phyloP scores from a whole-genome alignment of 2,797 vertebrate genomes.

The Spea hammondii region DNA sequence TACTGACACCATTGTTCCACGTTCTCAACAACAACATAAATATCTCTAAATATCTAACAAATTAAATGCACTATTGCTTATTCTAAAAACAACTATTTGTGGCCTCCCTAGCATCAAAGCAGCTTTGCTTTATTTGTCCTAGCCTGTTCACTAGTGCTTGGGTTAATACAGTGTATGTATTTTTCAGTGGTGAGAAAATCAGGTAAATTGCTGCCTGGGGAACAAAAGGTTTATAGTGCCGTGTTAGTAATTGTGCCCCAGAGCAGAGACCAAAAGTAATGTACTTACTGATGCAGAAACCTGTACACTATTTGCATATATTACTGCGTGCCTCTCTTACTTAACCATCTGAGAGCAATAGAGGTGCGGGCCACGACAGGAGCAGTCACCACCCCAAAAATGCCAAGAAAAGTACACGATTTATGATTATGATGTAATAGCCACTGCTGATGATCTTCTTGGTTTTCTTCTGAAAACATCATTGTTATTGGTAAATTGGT shows the following conservation, averaged over 20 bases:
- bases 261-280: no score
- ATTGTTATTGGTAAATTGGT: no score
- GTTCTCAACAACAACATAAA: conserved; percentile 70
- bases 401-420: no score
- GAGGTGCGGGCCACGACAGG: no score
- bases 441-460: no score
- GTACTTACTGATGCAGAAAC: no score
- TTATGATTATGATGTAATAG: no score
- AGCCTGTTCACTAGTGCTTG: neutral
- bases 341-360: no score
- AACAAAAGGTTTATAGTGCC: neutral
- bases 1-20: conserved; percentile 71
- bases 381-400: no score
- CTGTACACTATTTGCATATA: no score
- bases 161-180: neutral
- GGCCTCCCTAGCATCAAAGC: neutral
- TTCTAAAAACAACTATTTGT: neutral
- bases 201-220: neutral
- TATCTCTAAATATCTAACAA: conserved; percentile 70
- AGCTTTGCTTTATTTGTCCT: neutral
- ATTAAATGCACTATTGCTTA: conserved; percentile 63
- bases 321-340: no score
- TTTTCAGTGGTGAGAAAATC: neutral
- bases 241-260: neutral
- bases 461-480: no score